Conservation (phyloP, 1,140 invertebrate species). For the Holcopasites calliopsidis region DNA sequence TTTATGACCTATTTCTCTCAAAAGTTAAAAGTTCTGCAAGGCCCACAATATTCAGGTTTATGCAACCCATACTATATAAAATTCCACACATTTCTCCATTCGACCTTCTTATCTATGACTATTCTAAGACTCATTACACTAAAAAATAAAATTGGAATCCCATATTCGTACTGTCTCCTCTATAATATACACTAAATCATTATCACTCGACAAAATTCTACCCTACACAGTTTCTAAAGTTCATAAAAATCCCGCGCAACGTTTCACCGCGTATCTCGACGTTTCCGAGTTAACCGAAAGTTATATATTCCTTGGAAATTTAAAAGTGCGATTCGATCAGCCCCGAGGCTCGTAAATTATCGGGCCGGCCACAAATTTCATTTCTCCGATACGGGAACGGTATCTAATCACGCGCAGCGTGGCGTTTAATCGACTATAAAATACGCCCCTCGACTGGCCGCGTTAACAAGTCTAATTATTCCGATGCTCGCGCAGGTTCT, state of each 20-base stretch:
- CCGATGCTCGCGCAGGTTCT: background rate
- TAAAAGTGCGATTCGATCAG: background rate
- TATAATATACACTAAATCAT: background rate
- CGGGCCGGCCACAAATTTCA: background rate
- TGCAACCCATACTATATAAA: too few relatives aligned
- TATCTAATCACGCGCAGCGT: background rate
- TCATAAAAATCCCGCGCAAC: constrained; percentile 4
- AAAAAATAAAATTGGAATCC: too few relatives aligned
- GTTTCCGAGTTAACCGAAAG: background rate
- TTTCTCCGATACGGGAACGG: background rate
- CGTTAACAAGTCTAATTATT: constrained; percentile 2
- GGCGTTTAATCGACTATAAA: constrained; percentile 5
- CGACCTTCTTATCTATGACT: too few relatives aligned
- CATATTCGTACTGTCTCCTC: too few relatives aligned
- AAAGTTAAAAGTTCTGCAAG: too few relatives aligned
- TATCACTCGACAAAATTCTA: background rate
- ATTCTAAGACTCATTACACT: too few relatives aligned
- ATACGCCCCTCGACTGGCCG: too few relatives aligned
- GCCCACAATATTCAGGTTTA: too few relatives aligned
- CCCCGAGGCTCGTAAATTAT: background rate
- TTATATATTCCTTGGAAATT: background rate
- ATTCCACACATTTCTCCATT: too few relatives aligned
- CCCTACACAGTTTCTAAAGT: too few relatives aligned
- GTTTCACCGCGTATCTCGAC: background rate
- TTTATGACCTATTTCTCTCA: too few relatives aligned